Evolutionary conservation across 30 jellyfish, hydroid and myxozoan species (phyloP).

Genomic region (Nemopilema nomurai): DNA sequence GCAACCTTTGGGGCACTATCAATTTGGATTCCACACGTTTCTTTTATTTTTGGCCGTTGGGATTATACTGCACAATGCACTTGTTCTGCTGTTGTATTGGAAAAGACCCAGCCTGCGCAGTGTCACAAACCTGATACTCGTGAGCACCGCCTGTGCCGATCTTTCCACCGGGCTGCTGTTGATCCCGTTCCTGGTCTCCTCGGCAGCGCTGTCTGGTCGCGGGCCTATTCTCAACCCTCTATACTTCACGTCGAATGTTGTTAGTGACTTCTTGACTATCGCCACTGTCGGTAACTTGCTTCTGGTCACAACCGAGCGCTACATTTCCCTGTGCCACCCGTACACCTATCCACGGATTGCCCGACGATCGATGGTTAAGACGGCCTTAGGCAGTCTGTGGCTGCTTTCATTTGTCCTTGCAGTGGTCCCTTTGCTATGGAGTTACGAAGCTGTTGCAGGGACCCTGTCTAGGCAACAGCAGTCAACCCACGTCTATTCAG

Average conservation of each 20-base stretch:
- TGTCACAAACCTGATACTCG: constrained; percentile 15
- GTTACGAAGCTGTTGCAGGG: constrained; percentile 13
- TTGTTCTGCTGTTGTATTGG: constrained; percentile 28
- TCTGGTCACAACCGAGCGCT: constrained; percentile 41
- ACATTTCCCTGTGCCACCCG: constrained; percentile 40
- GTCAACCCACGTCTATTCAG: constrained; percentile 12
- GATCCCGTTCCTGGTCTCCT: constrained; percentile 21
- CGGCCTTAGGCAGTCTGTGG: constrained; percentile 1
- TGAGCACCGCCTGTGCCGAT: constrained; percentile 43
- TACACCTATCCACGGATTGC: constrained; percentile 16
- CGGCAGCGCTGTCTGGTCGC: constrained; percentile 24
- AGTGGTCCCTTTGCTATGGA: constrained; percentile 35
- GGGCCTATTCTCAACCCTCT: constrained; percentile 9
- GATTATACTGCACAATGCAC: constrained; percentile 27
- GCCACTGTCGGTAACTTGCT: constrained; percentile 22
- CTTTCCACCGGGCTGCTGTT: constrained; percentile 25
- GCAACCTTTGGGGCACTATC: neutral
- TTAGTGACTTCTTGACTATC: constrained; percentile 31
- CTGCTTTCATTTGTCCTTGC: constrained; percentile 2
- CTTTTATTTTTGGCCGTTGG: constrained; percentile 18
- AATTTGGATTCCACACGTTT: constrained; percentile 24
- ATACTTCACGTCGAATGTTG: constrained; percentile 30
- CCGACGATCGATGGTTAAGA: constrained; percentile 2
- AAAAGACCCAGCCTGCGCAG: constrained; percentile 14
- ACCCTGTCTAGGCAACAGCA: neutral